phyloP scores from a whole-genome alignment of 1,140 invertebrate species.

The Chironomus striatipennis region DNA sequence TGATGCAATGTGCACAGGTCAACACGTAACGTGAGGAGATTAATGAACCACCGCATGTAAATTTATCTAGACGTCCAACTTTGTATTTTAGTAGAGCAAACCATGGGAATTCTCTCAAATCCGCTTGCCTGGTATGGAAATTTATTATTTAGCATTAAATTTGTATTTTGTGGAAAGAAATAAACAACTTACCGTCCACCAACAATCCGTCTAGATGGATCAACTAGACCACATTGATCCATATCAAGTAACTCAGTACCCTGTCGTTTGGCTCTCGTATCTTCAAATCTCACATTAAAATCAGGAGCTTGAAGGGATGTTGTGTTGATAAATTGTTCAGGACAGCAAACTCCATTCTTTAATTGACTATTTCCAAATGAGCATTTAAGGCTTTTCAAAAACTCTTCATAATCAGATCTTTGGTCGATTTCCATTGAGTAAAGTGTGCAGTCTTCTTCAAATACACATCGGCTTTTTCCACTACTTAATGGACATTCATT shows the following conservation, averaged over 20 bases:
- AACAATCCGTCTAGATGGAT: neutral
- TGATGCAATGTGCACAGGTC: constrained; percentile 41
- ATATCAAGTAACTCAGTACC: neutral
- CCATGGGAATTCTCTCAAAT: neutral
- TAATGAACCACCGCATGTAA: constrained; percentile 37
- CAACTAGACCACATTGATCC: neutral
- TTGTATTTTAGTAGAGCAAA: neutral
- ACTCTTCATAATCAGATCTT: neutral
- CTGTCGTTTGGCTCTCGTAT: no score
- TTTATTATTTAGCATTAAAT: no score
- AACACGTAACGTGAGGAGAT: constrained; percentile 38
- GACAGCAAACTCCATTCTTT: constrained; percentile 5
- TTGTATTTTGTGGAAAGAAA: no score
- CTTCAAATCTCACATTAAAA: neutral
- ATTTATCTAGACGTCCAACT: neutral
- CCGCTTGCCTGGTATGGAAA: neutral
- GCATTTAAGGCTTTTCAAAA: neutral
- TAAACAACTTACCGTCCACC: neutral
- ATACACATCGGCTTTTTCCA: neutral
- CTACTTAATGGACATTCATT: neutral
- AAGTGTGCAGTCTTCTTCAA: neutral
- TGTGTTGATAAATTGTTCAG: neutral
- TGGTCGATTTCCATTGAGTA: neutral
- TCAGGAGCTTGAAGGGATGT: neutral
- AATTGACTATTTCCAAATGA: neutral